phyloP scores from a whole-genome alignment of 2,113 vertebrate genomes.

The Archilochus colubris region DNA sequence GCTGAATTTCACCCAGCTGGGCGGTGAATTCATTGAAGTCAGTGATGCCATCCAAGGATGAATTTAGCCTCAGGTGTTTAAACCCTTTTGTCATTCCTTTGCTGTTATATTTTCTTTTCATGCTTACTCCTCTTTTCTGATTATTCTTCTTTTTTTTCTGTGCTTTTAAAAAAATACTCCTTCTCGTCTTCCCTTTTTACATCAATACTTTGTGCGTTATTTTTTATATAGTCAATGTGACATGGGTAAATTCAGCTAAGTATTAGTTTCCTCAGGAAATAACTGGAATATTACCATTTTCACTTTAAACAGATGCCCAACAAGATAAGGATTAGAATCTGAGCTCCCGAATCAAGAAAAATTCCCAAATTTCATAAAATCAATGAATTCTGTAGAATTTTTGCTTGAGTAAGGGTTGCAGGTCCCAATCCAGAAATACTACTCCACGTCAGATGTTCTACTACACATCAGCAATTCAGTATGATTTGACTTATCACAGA shows the following conservation, averaged over 20 bases:
- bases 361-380: conserved; percentile 31
- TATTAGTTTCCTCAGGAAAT: conserved; percentile 74
- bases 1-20: conserved; percentile 43
- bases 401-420: conserved; percentile 57
- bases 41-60: conserved; percentile 42
- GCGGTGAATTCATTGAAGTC: conserved; percentile 48
- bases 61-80: conserved; percentile 46
- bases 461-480: conserved; percentile 26
- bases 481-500: conserved; percentile 43
- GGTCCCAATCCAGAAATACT: conserved; percentile 41
- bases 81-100: background rate
- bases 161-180: conserved; percentile 44
- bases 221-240: conserved; percentile 71
- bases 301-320: conserved; percentile 70
- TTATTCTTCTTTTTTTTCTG: conserved; percentile 50
- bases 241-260: conserved; percentile 66
- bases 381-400: conserved; percentile 51
- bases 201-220: conserved; percentile 65
- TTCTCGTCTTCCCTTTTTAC: conserved; percentile 37
- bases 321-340: conserved; percentile 53
- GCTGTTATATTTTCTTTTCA: conserved; percentile 22
- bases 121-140: conserved; percentile 35
- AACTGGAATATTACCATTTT: conserved; percentile 65
- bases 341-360: conserved; percentile 45
- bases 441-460: conserved; percentile 45